Evolutionary conservation across 2,888 invertebrate species (phyloP).

Genomic region (Allophyes oxyacanthae): DNA sequence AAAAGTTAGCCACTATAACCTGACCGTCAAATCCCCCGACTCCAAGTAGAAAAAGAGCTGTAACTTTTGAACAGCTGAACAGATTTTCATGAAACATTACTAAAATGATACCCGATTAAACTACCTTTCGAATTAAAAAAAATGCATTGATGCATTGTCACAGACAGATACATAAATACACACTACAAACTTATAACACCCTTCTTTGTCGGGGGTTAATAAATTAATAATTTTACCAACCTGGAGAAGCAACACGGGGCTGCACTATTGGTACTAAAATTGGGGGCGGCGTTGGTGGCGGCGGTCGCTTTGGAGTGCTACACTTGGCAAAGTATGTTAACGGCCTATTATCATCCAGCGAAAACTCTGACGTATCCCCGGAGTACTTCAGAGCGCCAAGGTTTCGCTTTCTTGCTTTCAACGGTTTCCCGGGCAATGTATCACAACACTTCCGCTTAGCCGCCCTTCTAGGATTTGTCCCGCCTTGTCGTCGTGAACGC

Average conservation of each 20-base stretch:
- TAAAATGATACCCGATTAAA: no score
- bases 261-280: not conserved
- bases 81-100: no score
- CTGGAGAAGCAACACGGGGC: not conserved
- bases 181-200: no score
- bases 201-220: no score
- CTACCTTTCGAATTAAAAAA: no score
- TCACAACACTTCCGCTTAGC: not conserved
- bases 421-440: not conserved
- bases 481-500: constrained; percentile 1
- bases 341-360: constrained; percentile 41
- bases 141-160: no score
- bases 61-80: no score
- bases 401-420: not conserved
- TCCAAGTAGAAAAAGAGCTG: no score
- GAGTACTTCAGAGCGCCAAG: no score
- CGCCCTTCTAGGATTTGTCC: not conserved
- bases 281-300: not conserved
- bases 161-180: no score
- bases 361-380: constrained; percentile 8
- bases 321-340: constrained; percentile 31
- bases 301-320: constrained; percentile 7
- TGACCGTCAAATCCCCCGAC: no score
- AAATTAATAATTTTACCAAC: not conserved
- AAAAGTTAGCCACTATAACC: no score